A percentile compares a stretch with the other conserved stretches of the same genome.
These are phyloP conservation scores for Oasisia sp. DNA, from an alignment of 2,888 invertebrate genomes.

Conservation along the genomic window DNA sequence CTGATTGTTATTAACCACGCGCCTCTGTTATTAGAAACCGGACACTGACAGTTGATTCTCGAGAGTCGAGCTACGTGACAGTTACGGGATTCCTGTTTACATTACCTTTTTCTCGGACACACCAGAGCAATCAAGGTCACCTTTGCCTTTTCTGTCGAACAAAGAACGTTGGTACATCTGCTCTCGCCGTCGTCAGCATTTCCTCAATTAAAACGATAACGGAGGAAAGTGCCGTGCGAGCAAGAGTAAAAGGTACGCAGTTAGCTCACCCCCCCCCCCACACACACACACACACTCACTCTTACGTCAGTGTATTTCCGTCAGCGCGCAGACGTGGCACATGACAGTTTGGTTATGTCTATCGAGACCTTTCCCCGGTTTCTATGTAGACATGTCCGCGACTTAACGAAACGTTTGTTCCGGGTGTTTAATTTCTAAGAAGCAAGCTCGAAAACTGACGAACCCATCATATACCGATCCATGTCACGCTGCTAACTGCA, in stretches of 20 bases:
- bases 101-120: not conserved
- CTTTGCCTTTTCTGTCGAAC: not conserved
- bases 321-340: not conserved
- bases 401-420: not conserved
- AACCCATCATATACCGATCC: not conserved
- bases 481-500: not conserved
- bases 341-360: not conserved
- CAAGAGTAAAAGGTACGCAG: too few species aligned
- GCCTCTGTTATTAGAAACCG: not conserved
- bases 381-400: not conserved
- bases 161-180: too few species aligned
- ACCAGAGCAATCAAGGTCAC: not conserved
- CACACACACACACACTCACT: not conserved
- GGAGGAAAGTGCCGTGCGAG: too few species aligned
- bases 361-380: not conserved
- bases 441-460: not conserved
- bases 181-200: too few species aligned
- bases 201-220: too few species aligned
- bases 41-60: not conserved
- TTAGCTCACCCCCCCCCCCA: too few species aligned
- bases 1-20: not conserved
- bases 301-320: not conserved
- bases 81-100: not conserved
- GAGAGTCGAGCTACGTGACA: not conserved
- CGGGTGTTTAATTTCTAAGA: not conserved